Evolutionary conservation across 2,888 invertebrate genomes (phyloP).

Genomic region (Andrena chrysosceles): DNA sequence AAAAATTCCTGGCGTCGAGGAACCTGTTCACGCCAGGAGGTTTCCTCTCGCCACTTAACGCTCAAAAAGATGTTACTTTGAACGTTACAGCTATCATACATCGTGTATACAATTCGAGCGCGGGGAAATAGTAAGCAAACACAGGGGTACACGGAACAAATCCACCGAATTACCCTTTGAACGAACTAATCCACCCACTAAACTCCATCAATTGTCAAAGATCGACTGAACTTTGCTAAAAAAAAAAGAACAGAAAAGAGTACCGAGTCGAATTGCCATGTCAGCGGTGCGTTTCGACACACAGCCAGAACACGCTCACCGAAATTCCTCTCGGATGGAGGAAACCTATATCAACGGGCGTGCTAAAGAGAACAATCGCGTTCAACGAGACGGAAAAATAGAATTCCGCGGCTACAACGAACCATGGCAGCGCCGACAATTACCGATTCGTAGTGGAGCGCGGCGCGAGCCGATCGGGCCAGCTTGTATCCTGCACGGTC

Average conservation of each 20-base stretch:
- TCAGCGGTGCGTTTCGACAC: neutral
- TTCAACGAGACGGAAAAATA: slow-evolving; percentile 32
- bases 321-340: neutral
- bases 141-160: neutral
- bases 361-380: neutral
- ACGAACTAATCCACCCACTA: too few relatives aligned
- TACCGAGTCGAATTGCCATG: neutral
- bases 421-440: slow-evolving; percentile 27
- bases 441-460: slow-evolving; percentile 34
- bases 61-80: slow-evolving; percentile 1
- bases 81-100: neutral
- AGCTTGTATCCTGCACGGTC: slow-evolving; percentile 19
- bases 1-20: slow-evolving; percentile 15
- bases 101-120: neutral
- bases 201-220: too few relatives aligned
- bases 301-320: neutral
- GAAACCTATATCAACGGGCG: neutral
- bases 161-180: too few relatives aligned
- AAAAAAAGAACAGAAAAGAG: neutral
- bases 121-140: neutral
- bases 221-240: too few relatives aligned
- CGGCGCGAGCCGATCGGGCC: slow-evolving; percentile 8
- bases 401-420: slow-evolving; percentile 33
- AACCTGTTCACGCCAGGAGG: slow-evolving; percentile 15
- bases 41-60: slow-evolving; percentile 13